Conservation (phyloP, 2,797 vertebrate species). For the Dicrostonyx torquatus region DNA sequence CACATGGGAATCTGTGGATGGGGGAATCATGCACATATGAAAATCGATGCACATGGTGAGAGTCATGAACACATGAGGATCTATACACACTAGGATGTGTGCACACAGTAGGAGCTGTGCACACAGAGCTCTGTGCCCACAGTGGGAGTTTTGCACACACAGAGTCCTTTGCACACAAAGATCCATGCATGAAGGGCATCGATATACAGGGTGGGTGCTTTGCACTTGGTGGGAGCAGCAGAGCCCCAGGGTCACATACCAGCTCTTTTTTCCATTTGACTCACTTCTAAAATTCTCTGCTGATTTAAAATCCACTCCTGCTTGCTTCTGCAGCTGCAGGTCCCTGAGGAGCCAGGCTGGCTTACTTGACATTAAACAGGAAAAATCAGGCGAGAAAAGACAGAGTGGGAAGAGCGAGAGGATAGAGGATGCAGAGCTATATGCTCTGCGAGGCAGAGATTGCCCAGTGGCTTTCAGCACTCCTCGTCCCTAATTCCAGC, state of each 20-base stretch:
- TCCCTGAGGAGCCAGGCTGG: not conserved
- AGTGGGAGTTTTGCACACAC: not conserved
- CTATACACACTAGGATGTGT: not conserved
- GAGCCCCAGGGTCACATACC: accelerated
- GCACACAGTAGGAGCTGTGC: not conserved
- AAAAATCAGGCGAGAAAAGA: not conserved
- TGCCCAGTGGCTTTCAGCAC: accelerated
- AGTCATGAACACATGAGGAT: not conserved
- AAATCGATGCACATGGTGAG: not conserved
- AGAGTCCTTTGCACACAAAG: not conserved
- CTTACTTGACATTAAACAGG: constrained; percentile 41
- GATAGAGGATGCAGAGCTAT: not conserved
- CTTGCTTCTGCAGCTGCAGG: not conserved
- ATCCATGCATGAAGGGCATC: not conserved
- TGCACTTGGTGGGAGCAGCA: accelerated
- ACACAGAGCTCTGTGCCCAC: not conserved
- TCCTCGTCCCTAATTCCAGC: accelerated
- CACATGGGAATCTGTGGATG: not conserved
- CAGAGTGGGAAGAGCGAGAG: not conserved
- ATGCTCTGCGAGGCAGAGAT: accelerated
- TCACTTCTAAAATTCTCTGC: not conserved
- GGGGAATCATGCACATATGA: not conserved
- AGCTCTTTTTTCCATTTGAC: not conserved
- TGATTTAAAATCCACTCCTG: not conserved
- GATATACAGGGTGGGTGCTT: no score